Base-by-base conservation (phyloP, 2,888 invertebrate species). In the Aporophyla lueneburgensis region DNA sequence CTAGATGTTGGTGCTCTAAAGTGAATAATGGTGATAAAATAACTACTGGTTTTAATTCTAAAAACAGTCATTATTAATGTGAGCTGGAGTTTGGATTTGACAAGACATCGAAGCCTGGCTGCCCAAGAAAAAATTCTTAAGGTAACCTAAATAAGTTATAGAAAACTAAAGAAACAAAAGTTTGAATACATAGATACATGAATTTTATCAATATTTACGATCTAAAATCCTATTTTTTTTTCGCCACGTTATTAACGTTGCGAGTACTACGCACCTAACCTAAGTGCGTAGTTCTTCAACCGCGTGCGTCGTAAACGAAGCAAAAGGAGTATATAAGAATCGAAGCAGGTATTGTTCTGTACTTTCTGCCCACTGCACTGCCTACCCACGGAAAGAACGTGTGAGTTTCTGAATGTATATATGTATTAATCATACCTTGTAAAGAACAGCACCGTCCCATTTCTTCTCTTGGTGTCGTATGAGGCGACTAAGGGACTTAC, bases 1-100 rank as follows among this genome's bases (percentile, higher is more conserved):
- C 78, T 82, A 80, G 82, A 68, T 81, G 71, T 62, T 67, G 46
- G 62, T 71, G 14, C 0, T n/a, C 43, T 40, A 21, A 43, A 59
- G 21, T n/a, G 16, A n/a, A 33, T 21, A 16, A 2, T 33, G n/a
- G 1, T 66, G 1, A 27, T 27, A 14, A 66, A 27, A 51, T n/a
- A 33, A 21, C 5, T 43, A 19, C 12, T 12, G 65, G 46, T 43
- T n/a, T 40, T 43, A 16, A 16, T 63, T 19, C 19, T 10, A 24
- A n/a, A 24, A 51, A 4, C 21, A 65, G 46, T 49, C 2, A 49
- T 2, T 21, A 19, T 24, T 43, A 43, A 58, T 21, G 21, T 40
- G 4, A 27, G 24, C 19, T 49, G 14, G 24, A 24, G 6, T 12
- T 46, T 66, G 21, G 21, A 49, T 27, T 27, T 49, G 24, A 65